Evolutionary conservation across 2,113 vertebrate genomes (phyloP), one percentile per base, ranked within the genome.

Genomic region (Toxotes chatareus): DNA sequence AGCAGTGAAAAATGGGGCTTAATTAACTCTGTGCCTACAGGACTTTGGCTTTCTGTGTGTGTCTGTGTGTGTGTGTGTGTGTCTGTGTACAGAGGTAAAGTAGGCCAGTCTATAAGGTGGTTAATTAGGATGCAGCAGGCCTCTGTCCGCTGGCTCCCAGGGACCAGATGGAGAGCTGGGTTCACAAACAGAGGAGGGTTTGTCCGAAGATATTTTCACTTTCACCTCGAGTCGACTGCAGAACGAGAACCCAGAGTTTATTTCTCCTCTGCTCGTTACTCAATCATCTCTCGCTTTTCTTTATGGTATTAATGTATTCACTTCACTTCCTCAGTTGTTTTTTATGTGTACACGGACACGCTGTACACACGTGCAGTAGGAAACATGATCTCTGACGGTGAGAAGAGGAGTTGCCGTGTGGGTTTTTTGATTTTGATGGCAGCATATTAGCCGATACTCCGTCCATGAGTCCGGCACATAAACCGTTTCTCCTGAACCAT

Each of bases 121-220:
- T 90, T 95, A 94, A 96, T 96, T 94, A 95, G 93, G 86, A 93
- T 94, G 93, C 91, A 89, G 87, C 80, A 84, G 88, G 86, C 88
- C 91, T 92, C 87, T 73, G 89, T 91, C 89, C 87, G 44, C 84
- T 85, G 90, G 89, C 85, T 93, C 82, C 86, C 82, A 84, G 86
- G 88, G 87, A 93, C 83, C 94, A 95, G 93, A 94, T 93, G 91
- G 94, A 87, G 86, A 74, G 79, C 83, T 63, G 42, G 91, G 88
- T 89, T 91, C 77, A 82, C 71, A 88, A 85, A 92, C 89, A 88
- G 83, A 84, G 63, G 81, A 74, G 60, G 32, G 73, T 80, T 87
- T 91, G 84, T 92, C 87, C 62, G 27, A 57, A 0, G 64, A 67
- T 86, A 21, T 77, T 86, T 71, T 73, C 73, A 65, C 47, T 76